These are phyloP conservation scores for Atta colombica DNA, from an alignment of 1,140 invertebrate species.

Conservation along the genomic window DNA sequence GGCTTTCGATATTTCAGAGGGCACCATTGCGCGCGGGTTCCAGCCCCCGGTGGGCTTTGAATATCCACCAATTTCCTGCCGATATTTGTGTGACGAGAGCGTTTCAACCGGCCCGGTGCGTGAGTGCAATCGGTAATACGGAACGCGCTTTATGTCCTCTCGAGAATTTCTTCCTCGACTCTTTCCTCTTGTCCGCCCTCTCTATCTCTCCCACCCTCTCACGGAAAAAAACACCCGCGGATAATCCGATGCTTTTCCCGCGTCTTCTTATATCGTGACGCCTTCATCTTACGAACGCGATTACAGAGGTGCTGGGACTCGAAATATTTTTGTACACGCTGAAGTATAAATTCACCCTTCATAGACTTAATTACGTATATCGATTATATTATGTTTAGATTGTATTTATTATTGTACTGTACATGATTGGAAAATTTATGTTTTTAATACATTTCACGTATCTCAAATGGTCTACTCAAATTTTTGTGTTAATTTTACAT, in stretches of 20 bases:
- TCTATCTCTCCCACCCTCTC: neutral
- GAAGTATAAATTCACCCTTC: neutral
- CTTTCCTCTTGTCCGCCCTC: neutral
- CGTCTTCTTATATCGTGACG: neutral
- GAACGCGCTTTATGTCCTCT: constrained; percentile 54
- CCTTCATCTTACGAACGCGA: neutral
- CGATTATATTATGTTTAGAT: neutral
- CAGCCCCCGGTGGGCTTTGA: constrained; percentile 81
- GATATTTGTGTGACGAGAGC: constrained; percentile 80
- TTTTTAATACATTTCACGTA: neutral
- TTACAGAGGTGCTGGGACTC: neutral
- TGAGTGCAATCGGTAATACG: constrained; percentile 84
- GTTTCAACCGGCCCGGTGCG: constrained; percentile 79
- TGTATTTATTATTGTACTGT: neutral
- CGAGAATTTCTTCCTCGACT: constrained; percentile 42
- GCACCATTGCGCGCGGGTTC: constrained; percentile 68
- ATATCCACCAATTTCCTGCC: constrained; percentile 84
- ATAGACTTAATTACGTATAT: neutral
- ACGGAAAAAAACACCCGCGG: constrained; percentile 23
- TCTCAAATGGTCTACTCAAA: too few relatives aligned
- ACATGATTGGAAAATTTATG: neutral
- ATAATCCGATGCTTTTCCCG: constrained; percentile 33
- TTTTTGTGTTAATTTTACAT: too few relatives aligned
- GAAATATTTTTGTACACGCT: neutral
- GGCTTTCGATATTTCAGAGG: constrained; percentile 73